Evolutionary conservation across 2,797 vertebrate species (phyloP), one percentile per base, ranked within the genome.

Genomic region (Enteromius unitaeniatus): DNA sequence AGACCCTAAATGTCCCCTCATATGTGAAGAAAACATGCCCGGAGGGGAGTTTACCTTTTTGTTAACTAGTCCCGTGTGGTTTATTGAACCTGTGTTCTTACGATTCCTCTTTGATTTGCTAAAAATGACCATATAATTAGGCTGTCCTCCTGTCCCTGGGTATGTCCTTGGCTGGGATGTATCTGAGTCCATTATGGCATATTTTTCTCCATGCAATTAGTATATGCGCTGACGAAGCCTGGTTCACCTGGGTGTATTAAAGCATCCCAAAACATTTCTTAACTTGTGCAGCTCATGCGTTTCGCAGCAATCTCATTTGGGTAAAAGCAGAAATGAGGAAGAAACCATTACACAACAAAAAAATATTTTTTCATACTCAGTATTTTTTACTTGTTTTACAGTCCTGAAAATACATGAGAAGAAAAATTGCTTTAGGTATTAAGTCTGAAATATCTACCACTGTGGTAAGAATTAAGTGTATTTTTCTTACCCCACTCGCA

Each of bases 1-100:
- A 89, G 89, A 89, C 91, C 90, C 91, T 82, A 93, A 91, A 81
- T 64, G 65, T 85, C 69, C 69, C 47, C 65, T 81, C 83, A 72
- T 68, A 84, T 88, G 74, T 86, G 79, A 84, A 86, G 78, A 85
- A 85, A 81, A 86, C 78, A 84, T 82, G 65, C 84, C 70, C 76
- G 37, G 42, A 78, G 84, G 72, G 81, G 82, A 70, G 60, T 82
- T 79, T 80, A 79, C 81, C 76, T 82, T 82, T 75, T 78, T 64
- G 74, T 78, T 49, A 83, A 78, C 51, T 23, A 40, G 62, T 68
- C 47, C 19, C 0, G 37, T 45, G 70, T 13, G 64, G 60, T 84
- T 83, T 75, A 74, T 76, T 80, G 19, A 75, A 68, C 40, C 40
- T n/a, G 26, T 55, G 62, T 82, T 85, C 67, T 74, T 65, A 78